A percentile compares a stretch with the other conserved stretches of the same genome.
Evolutionary conservation across 2,888 invertebrate genomes (phyloP).

Genomic region (Zaprionus bogoriensis): DNA sequence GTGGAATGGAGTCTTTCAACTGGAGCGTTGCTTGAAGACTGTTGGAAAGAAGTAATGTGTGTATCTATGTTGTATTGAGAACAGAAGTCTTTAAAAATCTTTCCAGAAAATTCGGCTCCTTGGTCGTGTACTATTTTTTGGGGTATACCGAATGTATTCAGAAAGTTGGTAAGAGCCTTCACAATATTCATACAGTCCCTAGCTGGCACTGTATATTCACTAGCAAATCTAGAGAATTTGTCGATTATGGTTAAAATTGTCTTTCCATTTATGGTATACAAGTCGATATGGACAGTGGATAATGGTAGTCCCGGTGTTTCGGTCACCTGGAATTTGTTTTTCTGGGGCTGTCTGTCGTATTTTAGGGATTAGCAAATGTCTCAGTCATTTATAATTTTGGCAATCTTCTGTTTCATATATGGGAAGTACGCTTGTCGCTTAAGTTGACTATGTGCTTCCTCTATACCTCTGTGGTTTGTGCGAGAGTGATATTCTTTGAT

Average conservation of each 20-base stretch:
- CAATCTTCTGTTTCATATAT: conserved; percentile 4
- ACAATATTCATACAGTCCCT: conserved; percentile 17
- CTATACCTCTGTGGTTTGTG: conserved; percentile 5
- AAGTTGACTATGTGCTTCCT: conserved; percentile 1
- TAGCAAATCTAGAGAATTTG: conserved; percentile 34
- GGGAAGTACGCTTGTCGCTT: conserved; percentile 7
- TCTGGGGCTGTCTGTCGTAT: conserved; percentile 12
- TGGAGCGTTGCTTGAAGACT: not conserved
- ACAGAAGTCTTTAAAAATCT: conserved; percentile 17
- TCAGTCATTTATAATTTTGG: conserved; percentile 5
- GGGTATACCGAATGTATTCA: conserved; percentile 22
- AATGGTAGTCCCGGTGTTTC: conserved; percentile 9
- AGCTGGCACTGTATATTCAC: conserved; percentile 10
- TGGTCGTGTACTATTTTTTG: conserved; percentile 21
- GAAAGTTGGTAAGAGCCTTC: conserved; percentile 19
- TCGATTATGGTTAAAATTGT: conserved; percentile 37
- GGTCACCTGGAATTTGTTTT: not conserved
- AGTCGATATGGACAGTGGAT: conserved; percentile 22
- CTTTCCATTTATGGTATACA: conserved; percentile 30
- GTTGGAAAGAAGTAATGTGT: not conserved
- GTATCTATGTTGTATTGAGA: not conserved
- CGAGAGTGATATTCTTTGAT: not conserved
- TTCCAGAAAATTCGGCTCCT: conserved; percentile 20
- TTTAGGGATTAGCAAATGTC: conserved; percentile 14
- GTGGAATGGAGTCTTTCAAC: not conserved